Conservation (phyloP, 2,113 vertebrate species). For the Puntigrus tetrazona region DNA sequence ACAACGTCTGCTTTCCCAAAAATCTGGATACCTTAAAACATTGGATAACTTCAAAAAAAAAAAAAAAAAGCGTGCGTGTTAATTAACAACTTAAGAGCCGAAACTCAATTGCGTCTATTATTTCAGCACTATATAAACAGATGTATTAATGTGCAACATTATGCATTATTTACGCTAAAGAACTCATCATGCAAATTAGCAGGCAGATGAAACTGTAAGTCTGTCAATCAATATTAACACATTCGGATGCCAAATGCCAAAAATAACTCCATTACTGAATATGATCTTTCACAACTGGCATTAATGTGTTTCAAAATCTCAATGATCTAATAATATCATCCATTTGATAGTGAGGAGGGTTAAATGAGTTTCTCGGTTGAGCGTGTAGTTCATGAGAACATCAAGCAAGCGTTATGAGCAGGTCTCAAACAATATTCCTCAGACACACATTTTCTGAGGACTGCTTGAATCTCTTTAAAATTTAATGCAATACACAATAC, state of each 20-base stretch:
- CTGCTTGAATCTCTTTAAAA: slow-evolving; percentile 58
- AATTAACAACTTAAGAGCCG: slow-evolving; percentile 12
- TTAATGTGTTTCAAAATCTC: not conserved
- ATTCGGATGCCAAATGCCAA: not conserved
- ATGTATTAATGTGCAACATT: not conserved
- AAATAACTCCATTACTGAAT: not conserved
- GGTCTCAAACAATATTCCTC: slow-evolving; percentile 51
- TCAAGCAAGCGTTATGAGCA: not conserved
- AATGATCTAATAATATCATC: slow-evolving; percentile 14
- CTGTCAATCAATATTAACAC: slow-evolving; percentile 39
- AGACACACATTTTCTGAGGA: slow-evolving; percentile 35
- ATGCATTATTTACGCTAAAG: slow-evolving; percentile 6
- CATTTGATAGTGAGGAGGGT: not conserved
- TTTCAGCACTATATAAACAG: not conserved
- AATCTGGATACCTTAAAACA: not conserved
- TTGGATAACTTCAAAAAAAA: not conserved
- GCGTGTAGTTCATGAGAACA: not conserved
- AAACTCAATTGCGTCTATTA: not conserved
- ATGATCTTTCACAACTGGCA: not conserved
- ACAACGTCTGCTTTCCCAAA: not conserved
- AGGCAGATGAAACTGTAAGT: slow-evolving; percentile 27
- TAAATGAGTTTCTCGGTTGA: not conserved
- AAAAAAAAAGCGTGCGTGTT: not conserved
- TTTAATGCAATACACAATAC: slow-evolving; percentile 60
- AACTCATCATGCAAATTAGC: not conserved